These are phyloP conservation scores for Styela clava DNA, from an alignment of 23 tunicate species.

Conservation along the genomic window DNA sequence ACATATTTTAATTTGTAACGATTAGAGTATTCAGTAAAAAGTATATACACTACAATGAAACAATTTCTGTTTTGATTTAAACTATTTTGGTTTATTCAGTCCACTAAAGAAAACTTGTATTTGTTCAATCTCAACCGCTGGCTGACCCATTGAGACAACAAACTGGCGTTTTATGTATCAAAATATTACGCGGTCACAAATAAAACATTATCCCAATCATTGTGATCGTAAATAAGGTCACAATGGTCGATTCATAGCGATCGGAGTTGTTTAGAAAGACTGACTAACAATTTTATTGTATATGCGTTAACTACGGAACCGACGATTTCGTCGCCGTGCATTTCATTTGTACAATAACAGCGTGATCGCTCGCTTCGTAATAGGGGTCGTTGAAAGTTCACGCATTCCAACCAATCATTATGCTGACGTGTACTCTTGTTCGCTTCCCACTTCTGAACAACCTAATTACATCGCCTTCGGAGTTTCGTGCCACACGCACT, in stretches of 20 bases:
- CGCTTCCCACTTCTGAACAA: background rate
- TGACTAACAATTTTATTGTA: background rate
- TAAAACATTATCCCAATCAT: background rate
- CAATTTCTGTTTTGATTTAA: no score
- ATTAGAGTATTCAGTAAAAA: no score
- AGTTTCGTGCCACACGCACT: background rate
- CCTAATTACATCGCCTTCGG: background rate
- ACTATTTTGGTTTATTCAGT: no score
- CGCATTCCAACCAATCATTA: background rate
- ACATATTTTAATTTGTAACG: no score
- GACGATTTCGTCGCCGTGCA: background rate
- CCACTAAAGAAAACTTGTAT: background rate
- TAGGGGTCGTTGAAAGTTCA: background rate
- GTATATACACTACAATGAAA: no score
- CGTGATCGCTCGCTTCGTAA: background rate
- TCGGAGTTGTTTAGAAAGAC: background rate
- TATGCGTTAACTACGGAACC: background rate
- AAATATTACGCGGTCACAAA: background rate
- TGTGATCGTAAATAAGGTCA: background rate
- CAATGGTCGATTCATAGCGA: background rate
- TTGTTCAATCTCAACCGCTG: background rate
- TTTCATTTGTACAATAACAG: background rate
- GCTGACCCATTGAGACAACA: background rate
- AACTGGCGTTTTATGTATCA: background rate
- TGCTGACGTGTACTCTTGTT: background rate